Base-by-base conservation (phyloP, 1,140 invertebrate species). In the Trachelipus rathkii region DNA sequence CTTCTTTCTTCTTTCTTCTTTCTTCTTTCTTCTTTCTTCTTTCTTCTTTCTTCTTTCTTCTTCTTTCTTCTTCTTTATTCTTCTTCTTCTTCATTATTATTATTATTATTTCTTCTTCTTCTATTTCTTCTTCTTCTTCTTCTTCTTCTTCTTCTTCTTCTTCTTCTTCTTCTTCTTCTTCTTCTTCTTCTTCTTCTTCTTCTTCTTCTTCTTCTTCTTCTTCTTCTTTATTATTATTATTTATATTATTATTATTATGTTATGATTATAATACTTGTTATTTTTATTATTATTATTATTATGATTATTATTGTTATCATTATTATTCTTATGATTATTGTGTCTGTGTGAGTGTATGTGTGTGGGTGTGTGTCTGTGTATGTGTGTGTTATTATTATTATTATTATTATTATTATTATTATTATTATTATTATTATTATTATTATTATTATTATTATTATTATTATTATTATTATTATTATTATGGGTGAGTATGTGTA, bases 211-310 rank as follows among this genome's bases (percentile, higher is more conserved):
- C 9, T 0, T 67, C 23, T 1, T 6, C 23, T 19, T 67, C 9
- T 19, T 0, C 23, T 8, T 67, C 23, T 8, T 0, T 67, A 11
- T 11, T 0, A 0, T 10, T 67, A 67, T 67, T 10, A 11, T 6
- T 67, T 19, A 19, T 11, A 3, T 67, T 8, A 11, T 6, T 11
- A 67, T 8, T 7, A 3, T n/a, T n/a, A n/a, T n/a, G n/a, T n/a
- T n/a, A n/a, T n/a, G n/a, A n/a, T n/a, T n/a, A n/a, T n/a, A n/a
- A 6, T 67, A 3, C 23, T n/a, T 72, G 44, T 72, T 44, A 72
- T 72, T 72, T 8, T 72, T 72, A 13, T 72, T 72, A 5, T 72
- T n/a, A n/a, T n/a, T n/a, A n/a, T n/a, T n/a, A n/a, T n/a, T n/a
- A n/a, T n/a, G n/a, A n/a, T n/a, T n/a, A n/a, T n/a, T n/a, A n/a